phyloP scores from a whole-genome alignment of 2,113 vertebrate species.

The Oxygymnocypris stewartii region DNA sequence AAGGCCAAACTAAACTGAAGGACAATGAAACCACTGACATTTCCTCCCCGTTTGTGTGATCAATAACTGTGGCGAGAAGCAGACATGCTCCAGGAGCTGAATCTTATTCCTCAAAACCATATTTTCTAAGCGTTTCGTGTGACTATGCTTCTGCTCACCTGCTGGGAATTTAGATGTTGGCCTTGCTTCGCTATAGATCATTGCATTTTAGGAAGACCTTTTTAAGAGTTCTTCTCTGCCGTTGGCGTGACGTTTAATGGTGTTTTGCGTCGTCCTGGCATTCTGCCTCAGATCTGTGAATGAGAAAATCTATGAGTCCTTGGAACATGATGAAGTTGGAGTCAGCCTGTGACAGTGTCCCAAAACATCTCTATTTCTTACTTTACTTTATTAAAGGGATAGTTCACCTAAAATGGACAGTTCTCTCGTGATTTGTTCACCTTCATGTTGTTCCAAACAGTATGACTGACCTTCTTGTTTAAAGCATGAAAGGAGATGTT shows the following conservation, averaged over 20 bases:
- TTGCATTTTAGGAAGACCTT: neutral
- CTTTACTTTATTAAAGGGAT: neutral
- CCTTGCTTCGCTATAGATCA: neutral
- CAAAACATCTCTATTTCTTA: neutral
- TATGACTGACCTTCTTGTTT: neutral
- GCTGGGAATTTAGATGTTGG: neutral
- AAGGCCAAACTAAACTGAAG: constrained; percentile 67
- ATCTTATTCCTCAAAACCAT: constrained; percentile 52
- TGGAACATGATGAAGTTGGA: neutral
- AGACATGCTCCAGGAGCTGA: constrained; percentile 52
- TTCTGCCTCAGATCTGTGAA: neutral
- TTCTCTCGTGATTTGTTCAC: neutral
- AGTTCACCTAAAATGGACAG: neutral
- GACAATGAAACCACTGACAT: constrained; percentile 68
- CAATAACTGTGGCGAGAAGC: constrained; percentile 59
- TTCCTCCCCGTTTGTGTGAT: constrained; percentile 63
- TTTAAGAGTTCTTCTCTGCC: neutral
- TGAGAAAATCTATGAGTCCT: neutral
- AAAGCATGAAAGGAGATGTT: neutral
- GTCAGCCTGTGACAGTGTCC: neutral
- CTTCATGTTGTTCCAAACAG: neutral
- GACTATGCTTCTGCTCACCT: constrained; percentile 7
- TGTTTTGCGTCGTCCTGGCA: neutral
- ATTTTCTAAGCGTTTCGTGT: constrained; percentile 25
- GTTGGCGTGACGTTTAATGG: neutral